Evolutionary conservation across 2,888 invertebrate species (phyloP), one percentile per base, ranked within the genome.

Genomic region (Acanthoscelides obtectus): DNA sequence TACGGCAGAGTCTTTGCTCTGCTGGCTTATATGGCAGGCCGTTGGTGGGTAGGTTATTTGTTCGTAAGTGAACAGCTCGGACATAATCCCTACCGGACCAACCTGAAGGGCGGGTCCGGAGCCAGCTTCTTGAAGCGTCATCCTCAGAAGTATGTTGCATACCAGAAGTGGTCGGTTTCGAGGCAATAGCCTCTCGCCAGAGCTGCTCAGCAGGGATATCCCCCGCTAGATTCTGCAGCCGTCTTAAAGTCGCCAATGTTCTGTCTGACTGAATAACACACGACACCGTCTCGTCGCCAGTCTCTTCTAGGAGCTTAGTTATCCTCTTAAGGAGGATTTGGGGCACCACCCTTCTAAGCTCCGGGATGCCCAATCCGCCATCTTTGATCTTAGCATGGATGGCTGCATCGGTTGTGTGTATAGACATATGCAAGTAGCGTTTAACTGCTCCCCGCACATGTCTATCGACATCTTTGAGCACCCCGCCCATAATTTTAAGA

Each of bases 361-460:
- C 73, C 22, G 72, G 69, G 0, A 82, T 69, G 3, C 81, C 81
- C 20, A 81, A 73, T 0, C 79, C 79, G 2, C 80, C 81, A 65
- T 79, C 80, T 63, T 70, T 20, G 65, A 74, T 6, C 69, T 72
- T 75, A 22, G 75, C 79, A 74, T 75, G 80, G 71, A 78, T 75
- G 74, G 69, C 79, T 77, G 78, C 81, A 81, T 76, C 79, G 73
- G 77, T 80, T 75, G 72, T 81, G 78, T 76, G 80, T 2, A 85
- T 85, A 84, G 86, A 83, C 85, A 88, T 86, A 86, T 88, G 88
- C 86, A 87, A 85, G 79, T 84, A 83, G 8, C 69, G 22, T 67
- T 78, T 72, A 8, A 76, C 71, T 20, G 73, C n/a, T 45, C 72
- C 64, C 2, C 71, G 71, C 4, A 74, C 66, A 6, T 73, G 45